Evolutionary conservation across 2,113 vertebrate genomes (phyloP).

Genomic region (Lynx canadensis): DNA sequence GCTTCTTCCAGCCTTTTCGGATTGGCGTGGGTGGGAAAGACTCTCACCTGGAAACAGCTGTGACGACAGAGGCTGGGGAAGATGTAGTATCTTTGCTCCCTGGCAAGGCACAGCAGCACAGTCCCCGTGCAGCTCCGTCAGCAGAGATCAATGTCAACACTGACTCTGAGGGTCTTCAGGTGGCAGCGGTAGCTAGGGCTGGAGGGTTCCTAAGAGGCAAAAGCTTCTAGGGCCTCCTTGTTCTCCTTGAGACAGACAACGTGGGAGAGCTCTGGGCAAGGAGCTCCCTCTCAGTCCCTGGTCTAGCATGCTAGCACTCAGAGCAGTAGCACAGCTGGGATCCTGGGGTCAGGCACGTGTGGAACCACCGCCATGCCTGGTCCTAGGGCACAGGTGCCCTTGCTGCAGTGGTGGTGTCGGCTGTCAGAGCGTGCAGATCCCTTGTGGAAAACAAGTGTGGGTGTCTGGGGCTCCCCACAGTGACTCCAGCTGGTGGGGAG

Average conservation of each 20-base stretch:
- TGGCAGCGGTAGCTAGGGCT: neutral
- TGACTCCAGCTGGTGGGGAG: neutral
- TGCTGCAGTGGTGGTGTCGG: neutral
- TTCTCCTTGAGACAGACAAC: too few relatives aligned
- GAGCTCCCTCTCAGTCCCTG: neutral
- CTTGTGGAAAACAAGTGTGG: neutral
- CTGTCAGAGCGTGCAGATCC: neutral
- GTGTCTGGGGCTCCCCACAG: neutral
- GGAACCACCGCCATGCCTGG: neutral
- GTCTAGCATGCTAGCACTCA: neutral
- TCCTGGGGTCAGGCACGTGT: neutral
- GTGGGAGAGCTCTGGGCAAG: neutral
- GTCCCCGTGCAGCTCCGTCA: neutral
- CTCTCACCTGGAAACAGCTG: neutral
- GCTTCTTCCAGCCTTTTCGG: neutral
- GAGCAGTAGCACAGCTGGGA: neutral
- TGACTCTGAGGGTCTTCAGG: neutral
- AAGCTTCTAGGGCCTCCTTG: neutral
- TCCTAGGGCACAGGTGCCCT: neutral
- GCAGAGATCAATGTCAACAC: neutral
- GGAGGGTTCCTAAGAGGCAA: neutral
- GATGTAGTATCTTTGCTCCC: neutral
- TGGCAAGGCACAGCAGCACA: neutral
- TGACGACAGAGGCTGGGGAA: neutral
- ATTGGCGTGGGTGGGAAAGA: neutral